Evolutionary conservation across 2,113 vertebrate species (phyloP), one percentile per base, ranked within the genome.

Genomic region (Sialia sialis): DNA sequence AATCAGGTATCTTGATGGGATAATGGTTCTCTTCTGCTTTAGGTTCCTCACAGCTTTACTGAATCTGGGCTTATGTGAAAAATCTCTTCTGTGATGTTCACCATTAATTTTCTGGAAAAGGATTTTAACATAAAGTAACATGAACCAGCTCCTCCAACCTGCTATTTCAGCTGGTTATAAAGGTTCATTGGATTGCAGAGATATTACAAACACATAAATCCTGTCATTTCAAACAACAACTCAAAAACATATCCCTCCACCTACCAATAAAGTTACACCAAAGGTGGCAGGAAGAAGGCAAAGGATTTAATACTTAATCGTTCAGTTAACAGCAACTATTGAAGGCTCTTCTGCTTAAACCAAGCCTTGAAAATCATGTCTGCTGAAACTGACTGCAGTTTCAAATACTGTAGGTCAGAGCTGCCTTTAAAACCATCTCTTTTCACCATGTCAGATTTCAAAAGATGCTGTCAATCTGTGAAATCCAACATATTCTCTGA

Each of bases 401-500:
- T 70, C 72, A 73, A 68, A 75, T 5, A 26, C 19, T 13, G 25
- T 41, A 60, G 38, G 80, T 16, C 66, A 80, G 48, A 74, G 44
- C 8, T 75, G 78, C 89, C 96, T 93, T 81, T 78, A 92, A 94
- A 66, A 76, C 41, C 79, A 85, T 92, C 25, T 78, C 58, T 82
- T 68, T 85, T 54, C 73, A 84, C 74, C 73, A 66, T 15, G 44
- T 90, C 96, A 96, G 30, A 93, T 95, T 74, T 85, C 41, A 89
- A 84, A 96, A 92, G 73, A 94, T 82, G 73, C 82, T 84, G 93
- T 94, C 94, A 79, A 91, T 79, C 86, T 94, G 79, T 82, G 88
- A 90, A 95, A 94, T 79, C 54, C 22, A 39, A 83, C 2, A 0
- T 72, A 87, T 80, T 92, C 83, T 94, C 93, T 93, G 88, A 80